phyloP scores from a whole-genome alignment of 2,797 vertebrate species.

The Phalanger gymnotis region DNA sequence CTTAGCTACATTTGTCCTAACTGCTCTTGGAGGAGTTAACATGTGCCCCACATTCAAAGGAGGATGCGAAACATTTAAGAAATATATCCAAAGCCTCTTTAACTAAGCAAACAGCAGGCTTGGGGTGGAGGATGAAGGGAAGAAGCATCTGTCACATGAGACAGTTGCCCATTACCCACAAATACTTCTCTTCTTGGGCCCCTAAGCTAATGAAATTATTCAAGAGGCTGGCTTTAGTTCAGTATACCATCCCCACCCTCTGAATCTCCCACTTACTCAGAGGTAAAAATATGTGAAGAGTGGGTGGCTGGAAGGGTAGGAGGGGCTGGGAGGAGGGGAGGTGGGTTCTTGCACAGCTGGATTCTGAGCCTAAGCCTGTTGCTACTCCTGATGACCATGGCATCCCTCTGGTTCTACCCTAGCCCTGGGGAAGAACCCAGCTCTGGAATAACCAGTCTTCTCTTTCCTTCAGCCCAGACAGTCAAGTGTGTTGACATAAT shows the following conservation, averaged over 20 bases:
- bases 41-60: not conserved
- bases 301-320: not conserved
- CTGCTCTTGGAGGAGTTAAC: not conserved
- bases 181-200: not conserved
- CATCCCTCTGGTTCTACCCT: not conserved
- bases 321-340: not conserved
- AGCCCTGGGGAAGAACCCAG: not conserved
- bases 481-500: constrained; percentile 49
- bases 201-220: not conserved
- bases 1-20: not conserved
- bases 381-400: not conserved
- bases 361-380: not conserved
- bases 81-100: constrained; percentile 3
- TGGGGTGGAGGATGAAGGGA: not conserved
- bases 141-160: not conserved
- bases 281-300: constrained; percentile 10
- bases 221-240: constrained; percentile 39
- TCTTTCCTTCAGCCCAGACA: constrained; percentile 2
- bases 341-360: not conserved
- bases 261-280: constrained; percentile 29
- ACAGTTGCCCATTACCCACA: not conserved
- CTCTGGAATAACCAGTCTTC: not conserved
- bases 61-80: not conserved
- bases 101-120: not conserved
- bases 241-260: not conserved